Conservation (phyloP, 2,113 vertebrate species). For the Brachyhypopomus occidentalis region DNA sequence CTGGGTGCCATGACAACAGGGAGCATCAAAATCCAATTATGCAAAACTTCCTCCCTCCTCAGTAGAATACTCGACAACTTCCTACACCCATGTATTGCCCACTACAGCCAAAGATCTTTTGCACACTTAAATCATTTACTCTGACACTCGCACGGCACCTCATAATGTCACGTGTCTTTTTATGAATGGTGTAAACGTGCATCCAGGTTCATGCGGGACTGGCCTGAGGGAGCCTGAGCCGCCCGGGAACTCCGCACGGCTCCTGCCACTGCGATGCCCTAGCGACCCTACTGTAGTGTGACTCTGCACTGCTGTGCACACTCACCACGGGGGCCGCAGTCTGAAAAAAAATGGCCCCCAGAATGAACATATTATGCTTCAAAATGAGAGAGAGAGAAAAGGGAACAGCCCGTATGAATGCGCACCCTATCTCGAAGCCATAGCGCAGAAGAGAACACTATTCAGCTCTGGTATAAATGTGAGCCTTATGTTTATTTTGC, state of each 20-base stretch:
- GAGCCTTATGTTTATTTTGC: conserved; percentile 43
- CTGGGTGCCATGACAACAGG: conserved; percentile 76
- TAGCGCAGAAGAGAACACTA: conserved; percentile 12
- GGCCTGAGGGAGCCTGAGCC: conserved; percentile 8
- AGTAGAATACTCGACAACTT: conserved; percentile 71
- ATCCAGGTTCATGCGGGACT: conserved; percentile 15
- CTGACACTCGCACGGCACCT: conserved; percentile 49
- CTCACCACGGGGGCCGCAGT: conserved; percentile 25
- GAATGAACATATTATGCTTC: conserved; percentile 41
- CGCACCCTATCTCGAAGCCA: not conserved
- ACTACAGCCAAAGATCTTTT: conserved; percentile 64
- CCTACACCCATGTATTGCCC: conserved; percentile 50
- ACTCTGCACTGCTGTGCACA: conserved; percentile 21
- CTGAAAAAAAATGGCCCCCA: conserved; percentile 23
- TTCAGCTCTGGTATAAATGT: conserved; percentile 27
- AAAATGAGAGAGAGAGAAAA: conserved; percentile 8
- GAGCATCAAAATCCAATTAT: conserved; percentile 77
- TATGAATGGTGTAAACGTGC: conserved; percentile 36
- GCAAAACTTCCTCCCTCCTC: conserved; percentile 74
- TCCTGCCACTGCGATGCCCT: conserved; percentile 7
- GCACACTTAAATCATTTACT: conserved; percentile 64
- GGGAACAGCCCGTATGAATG: conserved; percentile 2
- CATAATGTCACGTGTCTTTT: conserved; percentile 55
- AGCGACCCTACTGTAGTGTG: conserved; percentile 29
- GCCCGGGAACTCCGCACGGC: conserved; percentile 20